phyloP scores from a whole-genome alignment of 2,113 vertebrate species.

The Sigmodon hispidus region DNA sequence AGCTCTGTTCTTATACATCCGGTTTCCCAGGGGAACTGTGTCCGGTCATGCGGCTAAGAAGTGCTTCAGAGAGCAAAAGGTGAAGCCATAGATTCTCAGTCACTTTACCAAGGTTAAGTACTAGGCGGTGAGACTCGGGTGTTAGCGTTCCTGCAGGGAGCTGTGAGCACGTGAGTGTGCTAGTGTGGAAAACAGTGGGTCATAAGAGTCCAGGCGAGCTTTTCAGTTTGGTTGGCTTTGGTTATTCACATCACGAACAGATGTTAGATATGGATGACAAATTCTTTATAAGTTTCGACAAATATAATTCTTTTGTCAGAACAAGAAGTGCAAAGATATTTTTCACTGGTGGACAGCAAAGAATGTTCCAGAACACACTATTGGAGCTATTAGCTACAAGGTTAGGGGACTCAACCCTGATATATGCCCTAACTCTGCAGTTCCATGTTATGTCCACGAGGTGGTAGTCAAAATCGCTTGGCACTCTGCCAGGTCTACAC shows the following conservation, averaged over 20 bases:
- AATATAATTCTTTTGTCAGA: background rate
- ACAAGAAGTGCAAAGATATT: background rate
- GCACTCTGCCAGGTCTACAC: background rate
- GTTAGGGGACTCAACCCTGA: background rate
- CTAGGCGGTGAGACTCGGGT: background rate
- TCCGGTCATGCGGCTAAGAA: background rate
- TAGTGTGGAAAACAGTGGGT: background rate
- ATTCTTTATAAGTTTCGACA: background rate
- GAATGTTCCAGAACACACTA: background rate
- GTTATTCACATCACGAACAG: background rate
- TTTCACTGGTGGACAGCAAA: background rate
- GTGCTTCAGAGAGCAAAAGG: background rate
- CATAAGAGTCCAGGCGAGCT: background rate
- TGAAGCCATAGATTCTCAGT: slow-evolving; percentile 39
- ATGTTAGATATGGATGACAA: background rate
- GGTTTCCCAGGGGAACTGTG: background rate
- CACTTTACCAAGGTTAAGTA: slow-evolving; percentile 17
- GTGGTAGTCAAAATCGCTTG: background rate
- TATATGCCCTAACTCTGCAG: too few relatives aligned
- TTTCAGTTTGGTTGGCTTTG: background rate
- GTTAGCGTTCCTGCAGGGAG: background rate
- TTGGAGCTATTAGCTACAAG: background rate
- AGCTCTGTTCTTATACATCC: background rate
- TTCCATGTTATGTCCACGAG: background rate
- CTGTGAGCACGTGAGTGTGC: background rate